Percentiles rank a stretch among this genome's conserved stretches.
These are phyloP conservation scores for Helicoverpa armigera DNA, from an alignment of 1,140 invertebrate genomes.

Conservation along the genomic window DNA sequence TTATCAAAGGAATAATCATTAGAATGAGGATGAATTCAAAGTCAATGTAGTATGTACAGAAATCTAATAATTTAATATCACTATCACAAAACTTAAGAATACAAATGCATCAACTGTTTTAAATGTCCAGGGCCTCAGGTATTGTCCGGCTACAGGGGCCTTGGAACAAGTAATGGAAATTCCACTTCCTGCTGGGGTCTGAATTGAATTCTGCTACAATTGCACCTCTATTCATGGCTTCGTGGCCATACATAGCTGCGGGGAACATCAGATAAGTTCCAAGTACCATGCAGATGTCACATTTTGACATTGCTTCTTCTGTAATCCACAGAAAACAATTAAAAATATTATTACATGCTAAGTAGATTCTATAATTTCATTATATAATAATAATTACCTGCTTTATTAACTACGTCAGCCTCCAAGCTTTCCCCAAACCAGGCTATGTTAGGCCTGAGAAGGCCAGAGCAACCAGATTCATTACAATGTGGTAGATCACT, in stretches of 20 bases:
- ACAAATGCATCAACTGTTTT: neutral
- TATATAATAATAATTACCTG: neutral
- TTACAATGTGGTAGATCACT: neutral
- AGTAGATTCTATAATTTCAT: no score
- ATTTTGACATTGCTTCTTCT: slow-evolving; percentile 2
- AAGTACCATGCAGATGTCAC: slow-evolving; percentile 3
- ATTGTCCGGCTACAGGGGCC: neutral
- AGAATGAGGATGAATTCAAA: no score
- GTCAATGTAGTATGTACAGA: no score
- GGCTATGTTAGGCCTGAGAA: slow-evolving; percentile 4
- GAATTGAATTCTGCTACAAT: slow-evolving; percentile 12
- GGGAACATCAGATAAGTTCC: neutral
- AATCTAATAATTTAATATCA: neutral
- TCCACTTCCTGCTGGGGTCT: neutral
- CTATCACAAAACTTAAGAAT: neutral
- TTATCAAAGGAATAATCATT: no score
- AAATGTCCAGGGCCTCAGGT: neutral
- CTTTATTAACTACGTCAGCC: neutral
- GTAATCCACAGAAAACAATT: neutral
- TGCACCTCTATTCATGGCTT: neutral
- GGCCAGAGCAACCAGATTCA: neutral
- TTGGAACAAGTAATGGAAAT: neutral
- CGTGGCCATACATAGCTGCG: neutral
- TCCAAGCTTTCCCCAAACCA: slow-evolving; percentile 10
- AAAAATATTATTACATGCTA: no score